Evolutionary conservation across 2,113 vertebrate species (phyloP).

Genomic region (Gracilinanus agilis): DNA sequence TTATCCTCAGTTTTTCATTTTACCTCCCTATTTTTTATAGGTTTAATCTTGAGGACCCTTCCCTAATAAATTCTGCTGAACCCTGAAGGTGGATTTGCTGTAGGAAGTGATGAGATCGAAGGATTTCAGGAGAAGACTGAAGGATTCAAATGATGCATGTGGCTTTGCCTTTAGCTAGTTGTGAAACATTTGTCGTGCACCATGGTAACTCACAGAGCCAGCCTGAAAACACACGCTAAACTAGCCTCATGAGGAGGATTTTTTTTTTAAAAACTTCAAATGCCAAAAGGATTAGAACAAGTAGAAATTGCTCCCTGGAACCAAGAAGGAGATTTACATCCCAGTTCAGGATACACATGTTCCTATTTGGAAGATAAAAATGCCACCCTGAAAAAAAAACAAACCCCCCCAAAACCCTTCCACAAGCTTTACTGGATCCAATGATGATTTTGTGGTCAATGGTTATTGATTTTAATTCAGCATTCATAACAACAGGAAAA

Average conservation of each 20-base stretch:
- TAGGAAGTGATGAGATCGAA: slow-evolving; percentile 28
- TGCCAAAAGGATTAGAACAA: slow-evolving; percentile 27
- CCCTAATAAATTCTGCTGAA: not conserved
- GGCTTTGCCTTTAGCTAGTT: slow-evolving; percentile 35
- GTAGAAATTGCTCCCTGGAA: slow-evolving; percentile 23
- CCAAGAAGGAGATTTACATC: slow-evolving; percentile 32
- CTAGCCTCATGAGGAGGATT: slow-evolving; percentile 50
- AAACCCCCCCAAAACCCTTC: no score
- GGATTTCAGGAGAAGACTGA: slow-evolving; percentile 2
- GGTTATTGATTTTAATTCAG: slow-evolving; percentile 46
- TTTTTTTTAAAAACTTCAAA: slow-evolving; percentile 22
- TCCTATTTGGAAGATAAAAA: slow-evolving; percentile 38
- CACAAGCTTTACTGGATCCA: slow-evolving; percentile 15
- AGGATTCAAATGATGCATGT: slow-evolving; percentile 10
- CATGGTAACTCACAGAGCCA: slow-evolving; percentile 15
- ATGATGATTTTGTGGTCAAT: slow-evolving; percentile 2
- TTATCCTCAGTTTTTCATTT: not conserved
- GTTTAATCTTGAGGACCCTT: slow-evolving; percentile 13
- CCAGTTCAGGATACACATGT: slow-evolving; percentile 19
- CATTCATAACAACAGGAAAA: not conserved
- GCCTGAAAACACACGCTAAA: slow-evolving; percentile 46
- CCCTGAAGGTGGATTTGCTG: slow-evolving; percentile 25
- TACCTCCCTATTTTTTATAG: slow-evolving; percentile 4
- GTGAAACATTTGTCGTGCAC: slow-evolving; percentile 55
- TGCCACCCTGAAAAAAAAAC: not conserved